These are phyloP conservation scores for Meiosimyza platycephala DNA, from an alignment of 2,888 invertebrate genomes.

Conservation along the genomic window DNA sequence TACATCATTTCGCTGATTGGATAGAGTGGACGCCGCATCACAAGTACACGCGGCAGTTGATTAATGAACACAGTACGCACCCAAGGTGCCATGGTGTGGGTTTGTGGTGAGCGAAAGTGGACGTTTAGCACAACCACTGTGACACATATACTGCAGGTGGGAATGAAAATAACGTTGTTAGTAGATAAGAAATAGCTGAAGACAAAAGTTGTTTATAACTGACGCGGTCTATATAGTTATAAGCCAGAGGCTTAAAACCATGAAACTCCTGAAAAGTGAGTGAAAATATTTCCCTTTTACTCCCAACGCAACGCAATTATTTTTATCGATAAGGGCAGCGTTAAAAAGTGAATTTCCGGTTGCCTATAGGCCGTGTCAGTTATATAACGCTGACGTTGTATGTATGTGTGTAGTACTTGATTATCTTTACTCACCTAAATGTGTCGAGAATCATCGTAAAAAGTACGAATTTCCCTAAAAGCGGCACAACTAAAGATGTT, in stretches of 20 bases:
- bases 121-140: slow-evolving; percentile 97
- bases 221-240: too few species aligned
- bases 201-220: too few species aligned
- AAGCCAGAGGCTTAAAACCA: too few species aligned
- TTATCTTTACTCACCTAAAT: slow-evolving; percentile 76
- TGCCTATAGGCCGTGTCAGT: too few species aligned
- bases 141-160: slow-evolving; percentile 81
- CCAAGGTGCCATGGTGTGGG: slow-evolving; percentile 98
- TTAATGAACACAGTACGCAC: slow-evolving; percentile 95
- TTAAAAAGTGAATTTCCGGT: too few species aligned
- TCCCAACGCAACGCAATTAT: too few species aligned
- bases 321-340: too few species aligned
- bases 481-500: slow-evolving; percentile 91
- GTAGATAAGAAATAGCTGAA: too few species aligned
- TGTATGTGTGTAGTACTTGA: too few species aligned
- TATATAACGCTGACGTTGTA: too few species aligned
- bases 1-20: slow-evolving; percentile 68
- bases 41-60: slow-evolving; percentile 91
- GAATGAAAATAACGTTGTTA: slow-evolving; percentile 34
- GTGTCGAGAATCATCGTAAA: slow-evolving; percentile 97
- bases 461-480: slow-evolving; percentile 93
- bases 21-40: slow-evolving; percentile 87
- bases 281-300: too few species aligned
- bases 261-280: too few species aligned
- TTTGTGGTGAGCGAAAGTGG: slow-evolving; percentile 97